Conservation (phyloP, 2,888 invertebrate species). For the Agriopis marginaria region DNA sequence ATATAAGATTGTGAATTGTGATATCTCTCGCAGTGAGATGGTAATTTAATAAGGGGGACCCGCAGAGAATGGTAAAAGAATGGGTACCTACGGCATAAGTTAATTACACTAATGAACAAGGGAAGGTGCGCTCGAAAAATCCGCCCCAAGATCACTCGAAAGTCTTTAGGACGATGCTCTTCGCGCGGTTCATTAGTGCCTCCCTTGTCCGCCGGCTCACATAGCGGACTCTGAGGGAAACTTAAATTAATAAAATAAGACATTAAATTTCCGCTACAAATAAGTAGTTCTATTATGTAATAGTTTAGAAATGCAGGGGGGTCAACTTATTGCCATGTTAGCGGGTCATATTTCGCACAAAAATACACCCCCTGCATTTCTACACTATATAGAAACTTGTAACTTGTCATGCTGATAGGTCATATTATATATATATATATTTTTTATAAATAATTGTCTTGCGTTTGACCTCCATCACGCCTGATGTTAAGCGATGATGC, state of each 20-base stretch:
- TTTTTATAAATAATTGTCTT: too few relatives aligned
- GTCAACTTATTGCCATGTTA: too few relatives aligned
- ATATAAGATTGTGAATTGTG: constrained; percentile 44
- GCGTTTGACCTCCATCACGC: too few relatives aligned
- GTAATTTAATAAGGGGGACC: constrained; percentile 73
- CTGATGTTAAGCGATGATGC: too few relatives aligned
- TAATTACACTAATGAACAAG: constrained; percentile 86
- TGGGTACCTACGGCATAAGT: constrained; percentile 76
- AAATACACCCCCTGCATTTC: too few relatives aligned
- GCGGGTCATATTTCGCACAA: too few relatives aligned
- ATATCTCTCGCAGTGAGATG: constrained; percentile 43
- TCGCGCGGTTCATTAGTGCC: constrained; percentile 83
- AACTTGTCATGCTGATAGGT: too few relatives aligned
- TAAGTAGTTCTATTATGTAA: too few relatives aligned
- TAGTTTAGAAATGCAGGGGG: too few relatives aligned
- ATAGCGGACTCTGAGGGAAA: constrained; percentile 45
- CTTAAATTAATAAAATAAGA: neutral
- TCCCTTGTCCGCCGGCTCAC: constrained; percentile 62
- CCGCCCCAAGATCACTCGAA: constrained; percentile 82
- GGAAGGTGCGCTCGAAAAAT: constrained; percentile 83
- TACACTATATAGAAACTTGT: too few relatives aligned
- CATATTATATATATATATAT: too few relatives aligned
- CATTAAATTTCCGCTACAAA: too few relatives aligned
- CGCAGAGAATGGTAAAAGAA: constrained; percentile 76
- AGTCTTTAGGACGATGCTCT: constrained; percentile 84